Evolutionary conservation across 2,797 vertebrate genomes (phyloP).

Genomic region (Lepilemur septentrionalis): DNA sequence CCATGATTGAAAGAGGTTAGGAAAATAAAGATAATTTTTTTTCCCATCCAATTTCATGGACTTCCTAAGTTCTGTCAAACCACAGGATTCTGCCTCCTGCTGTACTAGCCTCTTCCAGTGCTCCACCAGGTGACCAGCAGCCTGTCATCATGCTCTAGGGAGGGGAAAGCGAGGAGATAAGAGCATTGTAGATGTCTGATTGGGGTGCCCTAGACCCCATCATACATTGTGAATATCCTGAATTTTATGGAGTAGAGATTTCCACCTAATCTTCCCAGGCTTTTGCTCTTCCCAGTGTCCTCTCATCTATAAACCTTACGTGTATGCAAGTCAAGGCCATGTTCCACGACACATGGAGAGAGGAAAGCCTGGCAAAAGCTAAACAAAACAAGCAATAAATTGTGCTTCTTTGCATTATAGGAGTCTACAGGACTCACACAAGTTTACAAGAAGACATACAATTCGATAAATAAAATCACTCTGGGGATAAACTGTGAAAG

Average conservation of each 20-base stretch:
- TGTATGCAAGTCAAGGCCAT: neutral
- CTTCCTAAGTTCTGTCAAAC: neutral
- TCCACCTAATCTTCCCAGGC: neutral
- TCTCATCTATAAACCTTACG: neutral
- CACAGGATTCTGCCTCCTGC: neutral
- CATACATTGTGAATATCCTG: too few relatives aligned
- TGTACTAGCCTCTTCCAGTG: neutral
- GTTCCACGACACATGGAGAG: neutral
- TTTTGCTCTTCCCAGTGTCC: neutral
- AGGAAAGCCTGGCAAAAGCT: neutral
- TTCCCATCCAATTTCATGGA: neutral
- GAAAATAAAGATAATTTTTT: constrained; percentile 39
- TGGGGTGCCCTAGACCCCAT: neutral
- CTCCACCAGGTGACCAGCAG: too few relatives aligned
- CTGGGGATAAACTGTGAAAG: neutral
- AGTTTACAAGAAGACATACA: neutral
- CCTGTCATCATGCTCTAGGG: neutral
- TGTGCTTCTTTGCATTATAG: neutral
- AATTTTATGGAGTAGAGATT: neutral
- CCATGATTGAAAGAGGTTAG: neutral
- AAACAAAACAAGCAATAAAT: neutral
- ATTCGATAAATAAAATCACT: neutral
- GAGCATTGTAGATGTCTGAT: neutral
- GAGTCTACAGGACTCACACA: neutral
- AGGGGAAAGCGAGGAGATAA: neutral